These are phyloP conservation scores for Psittacula cyanocephala DNA, from an alignment of 2,113 vertebrate genomes.

Conservation along the genomic window DNA sequence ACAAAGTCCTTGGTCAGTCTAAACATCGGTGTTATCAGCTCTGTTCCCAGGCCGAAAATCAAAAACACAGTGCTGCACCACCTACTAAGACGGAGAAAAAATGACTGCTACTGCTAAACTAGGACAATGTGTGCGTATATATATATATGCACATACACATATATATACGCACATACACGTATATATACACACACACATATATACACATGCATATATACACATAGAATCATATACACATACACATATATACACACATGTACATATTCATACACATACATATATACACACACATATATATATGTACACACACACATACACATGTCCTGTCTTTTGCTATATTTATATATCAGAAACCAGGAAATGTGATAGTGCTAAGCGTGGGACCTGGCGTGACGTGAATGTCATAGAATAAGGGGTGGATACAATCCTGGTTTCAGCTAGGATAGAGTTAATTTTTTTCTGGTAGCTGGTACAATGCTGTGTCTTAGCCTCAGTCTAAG, in stretches of 20 bases:
- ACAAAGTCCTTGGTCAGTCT: too few relatives aligned
- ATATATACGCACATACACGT: not conserved
- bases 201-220: too few relatives aligned
- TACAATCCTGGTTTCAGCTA: not conserved
- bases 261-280: too few relatives aligned
- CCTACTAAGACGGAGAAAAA: too few relatives aligned
- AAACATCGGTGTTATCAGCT: too few relatives aligned
- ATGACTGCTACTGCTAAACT: too few relatives aligned
- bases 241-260: not conserved
- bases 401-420: not conserved
- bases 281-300: not conserved
- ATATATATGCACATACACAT: too few relatives aligned
- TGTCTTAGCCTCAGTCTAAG: not conserved
- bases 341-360: not conserved
- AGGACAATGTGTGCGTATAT: not conserved
- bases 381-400: not conserved
- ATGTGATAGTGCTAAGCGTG: not conserved
- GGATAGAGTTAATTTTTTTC: not conserved
- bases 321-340: not conserved
- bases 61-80: too few relatives aligned
- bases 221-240: too few relatives aligned
- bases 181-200: not conserved
- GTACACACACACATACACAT: not conserved
- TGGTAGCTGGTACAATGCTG: not conserved
- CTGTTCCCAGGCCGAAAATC: too few relatives aligned